A percentile compares a stretch with the other conserved stretches of the same genome.
phyloP scores from a whole-genome alignment of 2,888 invertebrate genomes.

The Heliconius erato region DNA sequence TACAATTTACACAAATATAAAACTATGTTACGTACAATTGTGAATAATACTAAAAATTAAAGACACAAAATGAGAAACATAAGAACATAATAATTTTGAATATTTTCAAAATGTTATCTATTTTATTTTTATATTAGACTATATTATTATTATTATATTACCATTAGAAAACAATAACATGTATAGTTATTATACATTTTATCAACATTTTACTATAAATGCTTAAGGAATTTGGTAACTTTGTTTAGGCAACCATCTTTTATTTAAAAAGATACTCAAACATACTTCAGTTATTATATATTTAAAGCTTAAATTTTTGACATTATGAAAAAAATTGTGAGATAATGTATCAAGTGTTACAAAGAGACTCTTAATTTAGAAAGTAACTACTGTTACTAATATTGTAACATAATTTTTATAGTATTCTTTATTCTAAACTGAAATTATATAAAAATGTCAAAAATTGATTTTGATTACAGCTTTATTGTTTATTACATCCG shows the following conservation, averaged over 20 bases:
- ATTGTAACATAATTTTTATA: too few relatives aligned
- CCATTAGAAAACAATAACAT: background rate
- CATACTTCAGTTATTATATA: too few relatives aligned
- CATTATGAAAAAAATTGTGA: too few relatives aligned
- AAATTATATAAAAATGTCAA: too few relatives aligned
- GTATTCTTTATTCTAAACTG: too few relatives aligned
- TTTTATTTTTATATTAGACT: background rate
- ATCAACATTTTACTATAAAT: conserved; percentile 2
- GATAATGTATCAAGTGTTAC: too few relatives aligned
- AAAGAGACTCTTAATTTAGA: too few relatives aligned
- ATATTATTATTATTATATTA: background rate
- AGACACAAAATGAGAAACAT: background rate
- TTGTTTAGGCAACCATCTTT: background rate
- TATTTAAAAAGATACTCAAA: background rate
- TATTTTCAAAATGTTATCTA: background rate
- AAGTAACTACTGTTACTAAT: too few relatives aligned
- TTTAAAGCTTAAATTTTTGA: background rate
- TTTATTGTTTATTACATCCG: too few relatives aligned
- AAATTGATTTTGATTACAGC: too few relatives aligned
- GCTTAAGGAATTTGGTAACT: background rate
- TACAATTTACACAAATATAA: conserved; percentile 20
- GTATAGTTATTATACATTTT: background rate
- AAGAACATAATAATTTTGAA: background rate
- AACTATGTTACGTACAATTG: conserved; percentile 4
- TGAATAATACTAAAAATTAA: background rate